Conservation (phyloP, 2,113 vertebrate genomes). For the Heterocephalus glaber region DNA sequence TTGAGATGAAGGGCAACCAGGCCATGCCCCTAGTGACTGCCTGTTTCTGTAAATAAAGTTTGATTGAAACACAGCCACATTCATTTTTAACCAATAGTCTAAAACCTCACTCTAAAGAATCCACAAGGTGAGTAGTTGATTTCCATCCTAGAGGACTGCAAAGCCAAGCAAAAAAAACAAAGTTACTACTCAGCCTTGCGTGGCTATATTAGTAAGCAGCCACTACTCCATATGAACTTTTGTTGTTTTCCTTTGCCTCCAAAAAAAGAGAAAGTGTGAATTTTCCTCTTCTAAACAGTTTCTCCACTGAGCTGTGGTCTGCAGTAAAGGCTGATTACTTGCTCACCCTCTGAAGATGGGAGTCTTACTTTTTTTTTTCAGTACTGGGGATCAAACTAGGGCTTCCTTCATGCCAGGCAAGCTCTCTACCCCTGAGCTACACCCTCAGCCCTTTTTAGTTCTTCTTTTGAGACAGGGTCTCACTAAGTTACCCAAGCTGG, state of each 20-base stretch:
- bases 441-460: background rate
- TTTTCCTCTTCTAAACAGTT: background rate
- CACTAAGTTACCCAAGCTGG: background rate
- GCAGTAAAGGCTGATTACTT: rapidly evolving
- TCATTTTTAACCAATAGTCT: background rate
- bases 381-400: background rate
- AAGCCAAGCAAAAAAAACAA: background rate
- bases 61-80: background rate
- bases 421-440: background rate
- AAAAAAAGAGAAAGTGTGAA: background rate
- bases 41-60: constrained; percentile 33
- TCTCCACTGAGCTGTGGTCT: rapidly evolving
- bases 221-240: background rate
- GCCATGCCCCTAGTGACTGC: background rate
- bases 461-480: background rate
- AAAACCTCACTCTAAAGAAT: background rate
- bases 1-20: background rate
- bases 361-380: background rate
- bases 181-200: background rate
- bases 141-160: background rate
- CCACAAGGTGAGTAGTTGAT: background rate
- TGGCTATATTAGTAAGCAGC: background rate
- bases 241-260: background rate
- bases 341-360: background rate
- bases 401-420: background rate